These are phyloP conservation scores for Bradypus variegatus DNA, from an alignment of 2,797 vertebrate species.

Conservation along the genomic window DNA sequence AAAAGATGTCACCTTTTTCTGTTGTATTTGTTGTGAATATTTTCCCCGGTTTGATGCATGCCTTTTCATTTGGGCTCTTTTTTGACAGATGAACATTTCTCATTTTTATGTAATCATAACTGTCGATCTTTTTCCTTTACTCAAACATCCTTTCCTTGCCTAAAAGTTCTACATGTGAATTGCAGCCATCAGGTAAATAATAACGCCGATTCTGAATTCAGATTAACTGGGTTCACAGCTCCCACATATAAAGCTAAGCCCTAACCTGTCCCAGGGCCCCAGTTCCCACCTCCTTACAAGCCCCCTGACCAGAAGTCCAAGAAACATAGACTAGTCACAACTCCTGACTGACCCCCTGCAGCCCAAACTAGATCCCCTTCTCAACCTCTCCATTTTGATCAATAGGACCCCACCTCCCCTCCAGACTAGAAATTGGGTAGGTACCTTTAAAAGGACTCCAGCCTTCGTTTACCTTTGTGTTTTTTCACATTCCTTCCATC, in stretches of 20 bases:
- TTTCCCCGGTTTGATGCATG: constrained; percentile 34
- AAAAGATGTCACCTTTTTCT: constrained; percentile 43
- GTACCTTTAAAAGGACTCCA: not conserved
- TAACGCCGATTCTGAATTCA: constrained; percentile 26
- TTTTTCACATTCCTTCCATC: not conserved
- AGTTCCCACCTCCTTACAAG: not conserved
- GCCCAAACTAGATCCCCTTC: not conserved
- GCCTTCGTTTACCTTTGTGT: not conserved
- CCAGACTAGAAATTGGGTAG: not conserved
- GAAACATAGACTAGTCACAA: not conserved
- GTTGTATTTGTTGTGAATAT: constrained; percentile 47
- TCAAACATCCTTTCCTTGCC: constrained; percentile 32
- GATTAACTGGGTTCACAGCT: constrained; percentile 33
- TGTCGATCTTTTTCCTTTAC: constrained; percentile 42
- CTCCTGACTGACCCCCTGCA: not conserved
- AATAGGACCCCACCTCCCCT: not conserved
- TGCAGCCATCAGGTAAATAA: constrained; percentile 48
- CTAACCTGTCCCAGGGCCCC: not conserved
- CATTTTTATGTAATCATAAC: constrained; percentile 52
- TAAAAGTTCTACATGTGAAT: not conserved
- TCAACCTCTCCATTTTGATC: not conserved
- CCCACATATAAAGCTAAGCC: not conserved
- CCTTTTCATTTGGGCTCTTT: constrained; percentile 48
- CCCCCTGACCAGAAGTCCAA: not conserved
- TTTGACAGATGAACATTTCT: constrained; percentile 46